Conservation (phyloP, 1,140 invertebrate genomes). For the Platyscapa corneri region DNA sequence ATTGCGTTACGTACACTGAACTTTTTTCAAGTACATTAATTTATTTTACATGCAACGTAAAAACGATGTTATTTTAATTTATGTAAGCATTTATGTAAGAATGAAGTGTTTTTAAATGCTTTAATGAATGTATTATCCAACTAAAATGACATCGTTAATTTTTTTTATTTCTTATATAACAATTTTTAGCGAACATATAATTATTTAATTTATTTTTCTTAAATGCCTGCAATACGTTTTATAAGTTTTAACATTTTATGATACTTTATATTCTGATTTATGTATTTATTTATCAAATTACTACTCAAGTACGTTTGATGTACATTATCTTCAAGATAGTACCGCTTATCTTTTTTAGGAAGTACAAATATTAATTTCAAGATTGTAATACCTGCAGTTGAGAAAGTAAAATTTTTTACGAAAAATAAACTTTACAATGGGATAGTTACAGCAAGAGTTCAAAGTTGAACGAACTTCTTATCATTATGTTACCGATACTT, state of each 20-base stretch:
- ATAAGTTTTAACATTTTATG: background rate
- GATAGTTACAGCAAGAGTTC: background rate
- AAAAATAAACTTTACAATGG: background rate
- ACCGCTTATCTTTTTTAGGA: slow-evolving; percentile 7
- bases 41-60: too few relatives aligned
- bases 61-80: too few relatives aligned
- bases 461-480: slow-evolving; percentile 10
- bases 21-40: too few relatives aligned
- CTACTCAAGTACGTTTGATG: background rate
- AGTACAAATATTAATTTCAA: slow-evolving; percentile 29
- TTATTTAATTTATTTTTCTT: background rate
- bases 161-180: too few relatives aligned
- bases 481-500: background rate
- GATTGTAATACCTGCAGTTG: slow-evolving; percentile 1
- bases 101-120: too few relatives aligned
- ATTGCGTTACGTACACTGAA: too few relatives aligned
- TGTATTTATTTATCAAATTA: too few relatives aligned
- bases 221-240: background rate
- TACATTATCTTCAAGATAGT: slow-evolving; percentile 18
- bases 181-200: too few relatives aligned
- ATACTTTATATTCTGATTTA: background rate
- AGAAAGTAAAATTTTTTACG: background rate
- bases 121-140: too few relatives aligned
- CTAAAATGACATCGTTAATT: background rate
- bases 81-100: too few relatives aligned